Evolutionary conservation across 2,888 invertebrate genomes (phyloP).

Genomic region (Micoletzkya japonica): DNA sequence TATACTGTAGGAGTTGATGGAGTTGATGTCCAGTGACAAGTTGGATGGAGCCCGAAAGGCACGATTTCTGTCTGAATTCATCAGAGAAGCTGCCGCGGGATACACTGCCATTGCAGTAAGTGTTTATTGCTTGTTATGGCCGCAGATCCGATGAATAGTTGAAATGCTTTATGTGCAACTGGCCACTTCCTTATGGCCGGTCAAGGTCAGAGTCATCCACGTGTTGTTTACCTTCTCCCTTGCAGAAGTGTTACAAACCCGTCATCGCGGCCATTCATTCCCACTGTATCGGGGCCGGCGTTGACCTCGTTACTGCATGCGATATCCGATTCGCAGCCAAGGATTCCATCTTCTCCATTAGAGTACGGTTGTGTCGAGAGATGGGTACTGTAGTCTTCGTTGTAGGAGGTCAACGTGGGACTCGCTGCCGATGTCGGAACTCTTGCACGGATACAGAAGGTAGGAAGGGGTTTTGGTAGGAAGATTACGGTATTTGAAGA

Average conservation of each 20-base stretch:
- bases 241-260: conserved; percentile 79
- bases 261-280: conserved; percentile 85
- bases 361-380: conserved; percentile 66
- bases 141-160: too few species aligned
- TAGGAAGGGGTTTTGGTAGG: conserved; percentile 8
- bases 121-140: too few species aligned
- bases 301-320: conserved; percentile 83
- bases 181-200: too few species aligned
- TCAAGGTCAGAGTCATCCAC: too few species aligned
- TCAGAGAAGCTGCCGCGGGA: conserved; percentile 37
- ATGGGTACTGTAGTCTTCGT: not conserved
- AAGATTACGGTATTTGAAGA: conserved; percentile 34
- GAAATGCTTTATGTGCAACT: too few species aligned
- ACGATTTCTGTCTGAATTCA: conserved; percentile 33
- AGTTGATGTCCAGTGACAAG: conserved; percentile 36
- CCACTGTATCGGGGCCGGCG: conserved; percentile 87
- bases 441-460: conserved; percentile 86
- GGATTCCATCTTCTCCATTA: conserved; percentile 89
- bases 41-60: conserved; percentile 45
- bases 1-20: conserved; percentile 35
- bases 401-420: conserved; percentile 75
- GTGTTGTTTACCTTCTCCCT: not conserved
- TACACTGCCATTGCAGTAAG: conserved; percentile 42
- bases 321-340: conserved; percentile 88
- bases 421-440: conserved; percentile 94